Evolutionary conservation across 2,797 vertebrate species (phyloP), one percentile per base, ranked within the genome.

Genomic region (Galagoides demidoff): DNA sequence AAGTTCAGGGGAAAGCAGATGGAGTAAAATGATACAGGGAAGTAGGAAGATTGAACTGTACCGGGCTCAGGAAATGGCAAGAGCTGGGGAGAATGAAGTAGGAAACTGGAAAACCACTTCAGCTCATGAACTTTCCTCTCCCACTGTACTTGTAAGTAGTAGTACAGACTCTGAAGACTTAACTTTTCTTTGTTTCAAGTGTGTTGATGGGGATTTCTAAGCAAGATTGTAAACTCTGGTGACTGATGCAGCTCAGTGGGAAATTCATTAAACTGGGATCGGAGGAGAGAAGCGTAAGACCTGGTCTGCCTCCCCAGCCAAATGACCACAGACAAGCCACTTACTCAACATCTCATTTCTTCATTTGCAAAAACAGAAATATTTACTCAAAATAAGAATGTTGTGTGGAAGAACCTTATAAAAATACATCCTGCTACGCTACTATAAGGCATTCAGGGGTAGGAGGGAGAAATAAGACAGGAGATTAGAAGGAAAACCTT

Each of bases 1-100:
- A 89, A 92, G 95, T 84, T 92, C 84, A 91, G 59, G 83, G 31
- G 39, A 73, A 89, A 78, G 59, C 83, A 89, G 43, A 83, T 34
- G 1, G 39, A 63, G 79, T 59, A 34, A 74, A 86, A 49, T 57
- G 39, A 63, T 74, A 37, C 3, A 61, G 29, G 27, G 34, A 85
- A 52, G 59, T 63, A 79, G 81, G 74, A 95, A 89, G 79, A 37
- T 29, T 73, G 39, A 61, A 85, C 7, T 34, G 1, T 2, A 7
- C 22, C 17, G n/a, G 55, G 13, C 79, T 91, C 61, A 6, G 63
- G 52, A 86, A 76, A 74, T 85, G 90, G 85, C 14, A 39, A 71
- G 55, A 76, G 20, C 43, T 13, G 34, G 37, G 43, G 39, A 68
- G 55, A 23, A 73, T n/a, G 55, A 37, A 31, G 14, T 34, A 8